phyloP scores from a whole-genome alignment of 2,113 vertebrate genomes.

The Onychorhynchus coronatus region DNA sequence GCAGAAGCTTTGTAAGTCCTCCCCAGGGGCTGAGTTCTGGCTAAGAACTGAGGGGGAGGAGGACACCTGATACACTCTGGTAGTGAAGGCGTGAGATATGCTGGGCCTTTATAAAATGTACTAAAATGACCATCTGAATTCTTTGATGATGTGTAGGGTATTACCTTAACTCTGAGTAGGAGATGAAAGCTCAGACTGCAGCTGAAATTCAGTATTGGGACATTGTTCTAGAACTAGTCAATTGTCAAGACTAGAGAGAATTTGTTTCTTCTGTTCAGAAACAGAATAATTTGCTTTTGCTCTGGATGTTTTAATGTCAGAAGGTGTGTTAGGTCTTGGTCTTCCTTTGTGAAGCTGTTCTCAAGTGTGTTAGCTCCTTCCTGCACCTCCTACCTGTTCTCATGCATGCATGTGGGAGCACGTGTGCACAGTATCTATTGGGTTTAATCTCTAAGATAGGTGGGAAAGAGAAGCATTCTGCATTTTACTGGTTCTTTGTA shows the following conservation, averaged over 20 bases:
- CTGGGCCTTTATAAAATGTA: neutral
- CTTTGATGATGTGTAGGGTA: neutral
- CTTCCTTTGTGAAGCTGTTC: neutral
- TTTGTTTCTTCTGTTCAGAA: neutral
- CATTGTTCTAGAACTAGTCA: neutral
- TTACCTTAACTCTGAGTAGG: neutral
- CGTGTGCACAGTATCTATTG: accelerated
- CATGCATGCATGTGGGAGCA: neutral
- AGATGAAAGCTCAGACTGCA: neutral
- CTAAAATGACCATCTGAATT: neutral
- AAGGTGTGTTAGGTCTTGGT: neutral
- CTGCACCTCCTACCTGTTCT: neutral
- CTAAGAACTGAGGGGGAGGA: neutral
- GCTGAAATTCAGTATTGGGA: neutral
- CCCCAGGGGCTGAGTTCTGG: neutral
- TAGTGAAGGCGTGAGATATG: neutral
- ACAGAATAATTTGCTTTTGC: neutral
- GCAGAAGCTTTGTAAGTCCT: neutral
- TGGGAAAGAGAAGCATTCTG: neutral
- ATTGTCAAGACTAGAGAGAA: neutral
- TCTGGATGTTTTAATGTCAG: neutral
- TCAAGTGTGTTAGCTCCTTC: neutral
- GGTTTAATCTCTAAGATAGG: neutral
- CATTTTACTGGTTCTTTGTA: accelerated
- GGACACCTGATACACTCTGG: neutral